phyloP scores from a whole-genome alignment of 2,113 vertebrate genomes.

The Phylloscopus trochilus region DNA sequence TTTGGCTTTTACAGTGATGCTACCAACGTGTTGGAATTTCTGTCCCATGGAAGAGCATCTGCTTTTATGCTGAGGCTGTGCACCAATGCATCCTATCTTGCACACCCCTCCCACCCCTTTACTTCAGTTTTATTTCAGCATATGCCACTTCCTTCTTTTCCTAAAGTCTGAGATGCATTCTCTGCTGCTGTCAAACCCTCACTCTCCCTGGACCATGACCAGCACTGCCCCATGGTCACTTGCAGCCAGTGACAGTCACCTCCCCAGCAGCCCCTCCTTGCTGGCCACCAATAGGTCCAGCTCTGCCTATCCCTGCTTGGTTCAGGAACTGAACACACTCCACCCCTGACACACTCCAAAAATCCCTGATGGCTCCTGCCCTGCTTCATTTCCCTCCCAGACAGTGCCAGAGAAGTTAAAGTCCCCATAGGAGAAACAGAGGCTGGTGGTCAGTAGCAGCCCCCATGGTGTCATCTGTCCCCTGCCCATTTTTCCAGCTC shows the following conservation, averaged over 20 bases:
- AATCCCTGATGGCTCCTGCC: fast-evolving
- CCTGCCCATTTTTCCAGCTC: background rate
- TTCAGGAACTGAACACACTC: background rate
- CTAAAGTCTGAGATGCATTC: background rate
- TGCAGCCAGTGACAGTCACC: background rate
- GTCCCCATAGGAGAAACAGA: background rate
- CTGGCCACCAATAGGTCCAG: background rate
- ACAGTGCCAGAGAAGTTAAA: fast-evolving
- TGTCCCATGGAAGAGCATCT: background rate
- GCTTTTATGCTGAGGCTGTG: background rate
- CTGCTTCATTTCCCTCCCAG: background rate
- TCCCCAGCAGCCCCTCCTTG: background rate
- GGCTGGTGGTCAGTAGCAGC: background rate
- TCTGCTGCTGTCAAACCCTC: background rate
- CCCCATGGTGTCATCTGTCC: fast-evolving
- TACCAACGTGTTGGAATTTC: background rate
- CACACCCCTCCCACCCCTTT: fast-evolving
- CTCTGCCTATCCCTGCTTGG: background rate
- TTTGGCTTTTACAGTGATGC: background rate
- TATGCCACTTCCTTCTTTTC: background rate
- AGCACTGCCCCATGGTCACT: background rate
- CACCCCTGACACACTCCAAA: background rate
- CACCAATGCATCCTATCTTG: background rate
- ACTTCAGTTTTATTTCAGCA: background rate
- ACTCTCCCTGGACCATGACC: fast-evolving